Percentiles rank a stretch among this genome's conserved stretches.
Conservation (phyloP, 2,797 vertebrate species). For the Sebastes iracundus region DNA sequence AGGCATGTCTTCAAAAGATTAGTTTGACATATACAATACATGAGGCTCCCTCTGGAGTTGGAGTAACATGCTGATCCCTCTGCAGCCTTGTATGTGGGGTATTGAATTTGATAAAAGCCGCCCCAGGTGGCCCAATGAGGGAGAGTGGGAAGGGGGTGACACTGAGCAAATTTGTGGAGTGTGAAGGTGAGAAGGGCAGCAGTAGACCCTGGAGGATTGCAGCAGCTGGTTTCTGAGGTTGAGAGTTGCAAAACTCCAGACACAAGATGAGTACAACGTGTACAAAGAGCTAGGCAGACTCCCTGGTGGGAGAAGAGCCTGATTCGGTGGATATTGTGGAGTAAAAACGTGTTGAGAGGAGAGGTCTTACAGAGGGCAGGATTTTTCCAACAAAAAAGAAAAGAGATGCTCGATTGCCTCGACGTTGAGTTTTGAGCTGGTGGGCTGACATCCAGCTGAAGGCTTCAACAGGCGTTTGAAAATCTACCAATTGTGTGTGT, state of each 20-base stretch:
- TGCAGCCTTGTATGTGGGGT: neutral
- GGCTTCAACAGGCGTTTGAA: neutral
- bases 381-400: conserved; percentile 9
- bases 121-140: conserved; percentile 5
- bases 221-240: neutral
- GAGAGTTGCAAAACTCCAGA: conserved; percentile 6
- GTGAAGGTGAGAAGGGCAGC: conserved; percentile 32
- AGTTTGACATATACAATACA: neutral
- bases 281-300: conserved; percentile 7
- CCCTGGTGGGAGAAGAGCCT: neutral
- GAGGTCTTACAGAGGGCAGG: conserved; percentile 1
- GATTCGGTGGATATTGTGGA: neutral
- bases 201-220: neutral
- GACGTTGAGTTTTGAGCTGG: neutral
- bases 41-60: neutral
- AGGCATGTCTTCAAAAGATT: conserved; percentile 6
- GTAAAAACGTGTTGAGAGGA: neutral
- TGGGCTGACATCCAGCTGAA: neutral
- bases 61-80: conserved; percentile 8
- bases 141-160: conserved; percentile 8
- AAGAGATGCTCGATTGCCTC: neutral
- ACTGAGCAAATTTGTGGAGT: conserved; percentile 6
- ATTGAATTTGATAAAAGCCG: conserved; percentile 16
- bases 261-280: conserved; percentile 6
- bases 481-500: neutral